phyloP scores from a whole-genome alignment of 2,888 invertebrate species.

The Tenodera sinensis region DNA sequence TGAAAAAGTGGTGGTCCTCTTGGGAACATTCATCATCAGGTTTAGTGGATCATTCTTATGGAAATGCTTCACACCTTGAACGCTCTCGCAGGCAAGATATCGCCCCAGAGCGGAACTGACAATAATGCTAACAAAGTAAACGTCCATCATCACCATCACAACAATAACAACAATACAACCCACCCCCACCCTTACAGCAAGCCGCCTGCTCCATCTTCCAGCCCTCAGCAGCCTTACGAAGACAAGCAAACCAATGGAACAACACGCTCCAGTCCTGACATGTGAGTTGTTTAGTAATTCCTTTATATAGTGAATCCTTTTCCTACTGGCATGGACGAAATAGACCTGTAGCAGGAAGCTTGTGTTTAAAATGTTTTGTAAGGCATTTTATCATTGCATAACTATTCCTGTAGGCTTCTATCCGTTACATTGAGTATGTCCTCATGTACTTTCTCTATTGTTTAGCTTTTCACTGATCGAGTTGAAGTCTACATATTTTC shows the following conservation, averaged over 20 bases:
- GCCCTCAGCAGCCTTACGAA: conserved; percentile 30
- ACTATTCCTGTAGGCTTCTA: too few relatives aligned
- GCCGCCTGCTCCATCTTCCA: conserved; percentile 49
- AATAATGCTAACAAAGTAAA: conserved; percentile 30
- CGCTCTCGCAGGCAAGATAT: conserved; percentile 85
- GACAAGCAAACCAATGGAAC: conserved; percentile 17
- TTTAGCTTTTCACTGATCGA: too few relatives aligned
- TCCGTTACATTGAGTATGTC: too few relatives aligned
- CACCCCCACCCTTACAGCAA: conserved; percentile 51
- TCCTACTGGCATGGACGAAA: too few relatives aligned
- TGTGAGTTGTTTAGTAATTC: conserved; percentile 6
- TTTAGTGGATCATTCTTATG: background rate
- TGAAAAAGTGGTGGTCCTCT: background rate
- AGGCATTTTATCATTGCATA: too few relatives aligned
- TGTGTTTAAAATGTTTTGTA: too few relatives aligned
- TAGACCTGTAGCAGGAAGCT: too few relatives aligned
- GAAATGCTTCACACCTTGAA: conserved; percentile 82
- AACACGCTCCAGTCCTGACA: conserved; percentile 16
- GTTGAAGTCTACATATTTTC: too few relatives aligned
- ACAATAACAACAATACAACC: conserved; percentile 33
- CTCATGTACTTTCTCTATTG: too few relatives aligned
- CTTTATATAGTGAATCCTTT: too few relatives aligned
- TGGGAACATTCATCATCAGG: background rate
- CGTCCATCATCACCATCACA: conserved; percentile 23
- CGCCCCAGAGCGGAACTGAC: conserved; percentile 51